These are phyloP conservation scores for Magallana gigas DNA, from an alignment of 1,140 invertebrate genomes.

Conservation along the genomic window DNA sequence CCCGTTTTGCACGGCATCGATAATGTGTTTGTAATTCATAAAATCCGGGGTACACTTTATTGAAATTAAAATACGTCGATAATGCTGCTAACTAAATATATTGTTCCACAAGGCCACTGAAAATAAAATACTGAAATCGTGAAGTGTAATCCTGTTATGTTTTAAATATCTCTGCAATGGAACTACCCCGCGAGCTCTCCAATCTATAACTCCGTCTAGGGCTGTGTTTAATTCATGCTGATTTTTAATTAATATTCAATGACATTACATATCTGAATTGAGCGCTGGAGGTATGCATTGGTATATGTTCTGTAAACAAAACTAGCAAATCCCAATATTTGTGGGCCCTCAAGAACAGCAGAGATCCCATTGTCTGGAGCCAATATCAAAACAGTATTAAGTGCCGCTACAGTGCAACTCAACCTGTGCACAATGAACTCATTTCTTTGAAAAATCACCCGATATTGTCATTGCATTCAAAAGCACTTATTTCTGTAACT, in stretches of 20 bases:
- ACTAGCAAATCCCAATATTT: neutral
- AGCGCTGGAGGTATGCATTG: neutral
- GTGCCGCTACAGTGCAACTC: too few species aligned
- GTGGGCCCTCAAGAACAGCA: neutral
- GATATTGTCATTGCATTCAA: too few species aligned
- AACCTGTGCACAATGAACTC: too few species aligned
- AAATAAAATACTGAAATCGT: neutral
- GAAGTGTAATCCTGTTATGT: neutral
- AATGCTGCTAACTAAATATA: neutral
- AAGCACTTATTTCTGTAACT: too few species aligned
- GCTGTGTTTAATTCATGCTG: neutral
- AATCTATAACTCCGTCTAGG: too few species aligned
- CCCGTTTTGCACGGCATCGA: neutral
- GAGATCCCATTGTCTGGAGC: neutral
- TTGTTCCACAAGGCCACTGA: neutral
- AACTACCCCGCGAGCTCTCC: too few species aligned
- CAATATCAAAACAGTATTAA: neutral
- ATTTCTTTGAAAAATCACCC: too few species aligned
- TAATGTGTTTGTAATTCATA: neutral
- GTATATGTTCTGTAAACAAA: neutral
- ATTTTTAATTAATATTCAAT: slow-evolving; percentile 17
- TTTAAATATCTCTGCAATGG: neutral
- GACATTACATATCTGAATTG: neutral
- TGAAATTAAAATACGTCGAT: neutral
- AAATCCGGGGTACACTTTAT: neutral